phyloP scores from a whole-genome alignment of 2,113 vertebrate species.

The Balaenoptera acutorostrata region DNA sequence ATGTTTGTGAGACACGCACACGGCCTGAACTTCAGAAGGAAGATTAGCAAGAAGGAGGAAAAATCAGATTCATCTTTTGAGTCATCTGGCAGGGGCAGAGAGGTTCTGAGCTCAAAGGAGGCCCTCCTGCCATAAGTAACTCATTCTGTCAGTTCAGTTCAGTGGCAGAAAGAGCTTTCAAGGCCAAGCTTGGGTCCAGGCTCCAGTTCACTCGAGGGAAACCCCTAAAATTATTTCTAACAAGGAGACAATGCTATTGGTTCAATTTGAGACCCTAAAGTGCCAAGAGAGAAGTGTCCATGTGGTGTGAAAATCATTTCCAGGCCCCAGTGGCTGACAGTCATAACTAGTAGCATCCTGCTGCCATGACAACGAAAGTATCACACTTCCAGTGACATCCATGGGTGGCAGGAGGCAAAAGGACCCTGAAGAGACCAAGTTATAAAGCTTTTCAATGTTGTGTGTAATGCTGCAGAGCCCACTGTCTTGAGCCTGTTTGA shows the following conservation, averaged over 20 bases:
- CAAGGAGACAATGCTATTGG: background rate
- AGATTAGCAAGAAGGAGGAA: background rate
- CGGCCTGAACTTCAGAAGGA: background rate
- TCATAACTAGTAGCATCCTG: background rate
- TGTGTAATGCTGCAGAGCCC: background rate
- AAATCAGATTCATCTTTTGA: background rate
- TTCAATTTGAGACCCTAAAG: background rate
- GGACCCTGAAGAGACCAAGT: background rate
- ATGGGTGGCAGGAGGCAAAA: background rate
- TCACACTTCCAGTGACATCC: background rate
- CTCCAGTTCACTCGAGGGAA: background rate
- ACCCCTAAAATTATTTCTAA: background rate
- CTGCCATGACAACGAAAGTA: background rate
- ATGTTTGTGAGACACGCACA: background rate
- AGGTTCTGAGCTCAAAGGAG: background rate
- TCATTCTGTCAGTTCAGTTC: background rate
- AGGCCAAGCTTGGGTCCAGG: background rate
- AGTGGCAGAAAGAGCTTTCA: background rate
- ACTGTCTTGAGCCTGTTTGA: background rate
- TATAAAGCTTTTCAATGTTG: background rate
- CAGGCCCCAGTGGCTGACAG: background rate
- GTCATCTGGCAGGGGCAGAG: background rate
- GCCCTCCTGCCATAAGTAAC: background rate
- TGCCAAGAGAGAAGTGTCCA: background rate
- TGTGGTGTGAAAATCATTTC: background rate